Evolutionary conservation across 2,797 vertebrate species (phyloP).

Genomic region (Pangasius larnaudii): DNA sequence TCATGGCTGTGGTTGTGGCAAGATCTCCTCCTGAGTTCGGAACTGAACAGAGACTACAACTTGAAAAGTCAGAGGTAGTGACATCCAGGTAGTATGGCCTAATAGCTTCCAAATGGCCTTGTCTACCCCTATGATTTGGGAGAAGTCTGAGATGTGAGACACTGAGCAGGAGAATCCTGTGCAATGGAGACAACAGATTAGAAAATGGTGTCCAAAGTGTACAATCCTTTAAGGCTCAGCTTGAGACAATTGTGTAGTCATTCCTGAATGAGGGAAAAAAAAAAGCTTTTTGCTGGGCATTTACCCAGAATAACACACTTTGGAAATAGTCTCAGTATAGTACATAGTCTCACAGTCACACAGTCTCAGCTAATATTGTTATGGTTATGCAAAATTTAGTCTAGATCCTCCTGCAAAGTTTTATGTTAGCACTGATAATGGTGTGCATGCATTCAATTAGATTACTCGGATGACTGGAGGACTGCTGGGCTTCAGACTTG

Average conservation of each 20-base stretch:
- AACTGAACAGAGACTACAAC: neutral
- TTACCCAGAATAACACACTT: neutral
- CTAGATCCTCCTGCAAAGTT: conserved; percentile 61
- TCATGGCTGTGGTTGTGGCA: neutral
- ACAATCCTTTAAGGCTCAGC: neutral
- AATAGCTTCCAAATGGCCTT: neutral
- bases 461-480: conserved; percentile 60
- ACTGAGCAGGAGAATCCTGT: neutral
- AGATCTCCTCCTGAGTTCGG: neutral
- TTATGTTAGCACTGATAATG: conserved; percentile 60
- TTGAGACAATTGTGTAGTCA: conserved; percentile 52
- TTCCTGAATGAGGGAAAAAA: conserved; percentile 39
- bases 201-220: conserved; percentile 9
- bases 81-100: neutral
- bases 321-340: neutral
- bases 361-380: conserved; percentile 25
- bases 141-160: conserved; percentile 4
- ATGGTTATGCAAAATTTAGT: conserved; percentile 58
- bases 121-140: neutral
- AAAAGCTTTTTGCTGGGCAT: conserved; percentile 15
- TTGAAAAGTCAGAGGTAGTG: neutral
- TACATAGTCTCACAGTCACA: neutral
- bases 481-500: conserved; percentile 26
- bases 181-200: conserved; percentile 25
- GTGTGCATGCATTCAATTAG: conserved; percentile 56